Percentiles rank a stretch among this genome's conserved stretches.
Evolutionary conservation across 1,140 invertebrate genomes (phyloP).

Genomic region (Dryas iulia): DNA sequence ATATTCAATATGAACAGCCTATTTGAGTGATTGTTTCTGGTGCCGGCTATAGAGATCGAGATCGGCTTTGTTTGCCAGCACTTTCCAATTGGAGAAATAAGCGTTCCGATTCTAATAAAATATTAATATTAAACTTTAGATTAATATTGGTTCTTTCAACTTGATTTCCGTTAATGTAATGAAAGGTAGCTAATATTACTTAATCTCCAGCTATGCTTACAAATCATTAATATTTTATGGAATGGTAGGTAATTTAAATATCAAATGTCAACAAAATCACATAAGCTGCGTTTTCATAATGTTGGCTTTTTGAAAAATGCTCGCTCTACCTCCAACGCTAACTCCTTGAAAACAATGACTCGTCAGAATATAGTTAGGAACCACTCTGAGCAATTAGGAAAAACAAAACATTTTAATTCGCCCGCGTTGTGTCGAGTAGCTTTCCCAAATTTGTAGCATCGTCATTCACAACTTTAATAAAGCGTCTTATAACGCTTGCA

Average conservation of each 20-base stretch:
- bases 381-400: constrained; percentile 74
- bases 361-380: constrained; percentile 66
- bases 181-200: constrained; percentile 27
- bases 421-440: constrained; percentile 37
- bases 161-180: constrained; percentile 32
- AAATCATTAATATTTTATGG: not conserved
- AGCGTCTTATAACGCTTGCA: constrained; percentile 21
- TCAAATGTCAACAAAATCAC: not conserved
- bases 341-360: constrained; percentile 76
- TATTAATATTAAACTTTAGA: constrained; percentile 53
- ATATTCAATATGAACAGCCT: constrained; percentile 78
- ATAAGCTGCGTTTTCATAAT: constrained; percentile 36
- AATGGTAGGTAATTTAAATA: constrained; percentile 10
- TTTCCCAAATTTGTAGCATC: constrained; percentile 30
- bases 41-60: constrained; percentile 52
- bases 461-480: constrained; percentile 33
- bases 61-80: constrained; percentile 57
- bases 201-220: constrained; percentile 3
- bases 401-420: constrained; percentile 77
- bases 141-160: constrained; percentile 34
- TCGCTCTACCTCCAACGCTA: constrained; percentile 54
- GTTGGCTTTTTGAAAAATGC: constrained; percentile 57
- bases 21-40: constrained; percentile 77
- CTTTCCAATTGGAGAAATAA: constrained; percentile 57
- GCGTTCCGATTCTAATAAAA: constrained; percentile 62